Base-by-base conservation (phyloP, 2,797 vertebrate genomes). In the Aselliscus stoliczkanus region DNA sequence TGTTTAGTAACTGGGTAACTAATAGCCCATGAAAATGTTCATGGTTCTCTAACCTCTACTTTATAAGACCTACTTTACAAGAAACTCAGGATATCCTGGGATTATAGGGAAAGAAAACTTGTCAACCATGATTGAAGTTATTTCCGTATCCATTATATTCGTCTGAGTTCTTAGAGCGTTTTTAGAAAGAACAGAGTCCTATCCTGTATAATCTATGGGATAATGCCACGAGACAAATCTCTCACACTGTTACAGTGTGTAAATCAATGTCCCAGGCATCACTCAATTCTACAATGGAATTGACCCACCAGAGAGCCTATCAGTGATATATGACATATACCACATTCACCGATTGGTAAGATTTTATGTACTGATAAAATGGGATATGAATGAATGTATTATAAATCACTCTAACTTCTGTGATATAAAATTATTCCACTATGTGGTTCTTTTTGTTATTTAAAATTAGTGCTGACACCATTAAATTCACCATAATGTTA, bases 381-480 rank as follows among this genome's bases (percentile, higher is more conserved):
- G 34, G 85, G 88, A 81, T 89, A 92, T 65, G 80, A 96, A 97
- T 96, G 76, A 89, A 83, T 93, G 75, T 70, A 42, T 96, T 93
- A 79, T 97, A 97, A 97, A 97, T 98, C 93, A 97, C 29, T 69
- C 64, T 88, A 92, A 96, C 87, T 93, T 79, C 85, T 88, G 13
- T 77, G 88, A 52, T 85, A 92, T 67, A 96, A 96, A 96, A 96
- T 96, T 77, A 95, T 76, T 93, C 65, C 13, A 87, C 69, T 90
- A 5, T 94, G 82, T 79, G 58, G 47, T 80, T 95, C 92, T 42
- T 93, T 90, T 90, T 93, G 56, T 94, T 84, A 79, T 25, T 93
- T 97, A 94, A 97, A 93, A 95, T 95, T 93, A 96, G 52, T 86
- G 50, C 37, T 76, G 60, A 8, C 31, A 47, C 79, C 75, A 77